phyloP scores from a whole-genome alignment of 2,797 vertebrate species.

The Crocodylus rhombifer region DNA sequence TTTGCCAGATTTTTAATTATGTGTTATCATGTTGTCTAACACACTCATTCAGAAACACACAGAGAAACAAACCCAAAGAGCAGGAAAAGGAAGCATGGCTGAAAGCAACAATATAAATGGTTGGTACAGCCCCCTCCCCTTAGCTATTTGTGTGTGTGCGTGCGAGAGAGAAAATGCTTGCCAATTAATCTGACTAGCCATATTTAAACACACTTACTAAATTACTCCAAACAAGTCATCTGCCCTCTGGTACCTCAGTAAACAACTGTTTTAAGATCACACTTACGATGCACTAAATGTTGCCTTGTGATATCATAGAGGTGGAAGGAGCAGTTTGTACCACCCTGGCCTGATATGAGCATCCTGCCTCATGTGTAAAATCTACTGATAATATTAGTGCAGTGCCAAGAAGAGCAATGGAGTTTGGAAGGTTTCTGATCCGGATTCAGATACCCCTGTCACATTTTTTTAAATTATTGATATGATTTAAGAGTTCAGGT shows the following conservation, averaged over 20 bases:
- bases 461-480: no score
- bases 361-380: not conserved
- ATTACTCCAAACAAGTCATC: not conserved
- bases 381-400: not conserved
- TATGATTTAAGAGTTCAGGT: not conserved
- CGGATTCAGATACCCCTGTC: not conserved
- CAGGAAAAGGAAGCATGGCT: constrained; percentile 20
- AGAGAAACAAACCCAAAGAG: constrained; percentile 33
- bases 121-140: not conserved
- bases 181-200: not conserved
- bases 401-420: not conserved
- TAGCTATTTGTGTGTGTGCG: not conserved
- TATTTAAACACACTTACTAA: not conserved
- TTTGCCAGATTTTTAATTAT: constrained; percentile 75
- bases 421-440: not conserved
- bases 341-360: not conserved
- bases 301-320: not conserved
- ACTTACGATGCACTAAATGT: not conserved
- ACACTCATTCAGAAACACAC: constrained; percentile 55
- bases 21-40: constrained; percentile 43
- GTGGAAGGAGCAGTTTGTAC: not conserved
- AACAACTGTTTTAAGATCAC: not conserved
- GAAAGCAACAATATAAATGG: not conserved
- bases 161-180: not conserved
- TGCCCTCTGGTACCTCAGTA: not conserved